Conservation (phyloP, 2,113 vertebrate species). For the Centropus unirufus region DNA sequence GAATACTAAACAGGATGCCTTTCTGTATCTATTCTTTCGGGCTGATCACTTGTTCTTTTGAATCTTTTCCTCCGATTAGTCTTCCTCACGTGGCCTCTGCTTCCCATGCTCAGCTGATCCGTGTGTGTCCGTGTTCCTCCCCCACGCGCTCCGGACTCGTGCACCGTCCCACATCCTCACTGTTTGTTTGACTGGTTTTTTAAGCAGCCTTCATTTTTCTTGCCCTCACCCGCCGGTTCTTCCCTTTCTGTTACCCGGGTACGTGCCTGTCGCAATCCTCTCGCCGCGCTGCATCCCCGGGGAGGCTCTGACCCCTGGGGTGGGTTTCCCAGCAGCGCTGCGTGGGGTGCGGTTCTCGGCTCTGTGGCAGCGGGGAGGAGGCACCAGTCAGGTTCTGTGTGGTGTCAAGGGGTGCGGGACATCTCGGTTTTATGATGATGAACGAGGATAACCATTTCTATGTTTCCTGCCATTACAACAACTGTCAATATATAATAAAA, state of each 20-base stretch:
- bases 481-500: background rate
- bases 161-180: background rate
- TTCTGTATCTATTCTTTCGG: background rate
- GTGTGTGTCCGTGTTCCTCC: background rate
- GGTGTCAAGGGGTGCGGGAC: background rate
- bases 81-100: background rate
- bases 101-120: background rate
- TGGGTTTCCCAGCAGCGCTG: background rate
- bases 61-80: constrained; percentile 9
- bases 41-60: background rate
- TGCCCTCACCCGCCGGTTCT: background rate
- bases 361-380: background rate
- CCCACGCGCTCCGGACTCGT: background rate
- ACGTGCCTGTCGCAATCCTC: background rate
- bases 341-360: background rate
- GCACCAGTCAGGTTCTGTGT: background rate
- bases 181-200: background rate
- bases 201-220: background rate
- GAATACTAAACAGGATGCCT: background rate
- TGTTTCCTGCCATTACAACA: background rate
- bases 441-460: background rate
- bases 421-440: background rate
- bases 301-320: too few relatives aligned
- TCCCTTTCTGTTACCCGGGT: background rate
- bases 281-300: background rate